Percentiles rank a stretch among this genome's conserved stretches.
Conservation (phyloP, 2,797 vertebrate genomes). For the Triplophysa bombifrons region DNA sequence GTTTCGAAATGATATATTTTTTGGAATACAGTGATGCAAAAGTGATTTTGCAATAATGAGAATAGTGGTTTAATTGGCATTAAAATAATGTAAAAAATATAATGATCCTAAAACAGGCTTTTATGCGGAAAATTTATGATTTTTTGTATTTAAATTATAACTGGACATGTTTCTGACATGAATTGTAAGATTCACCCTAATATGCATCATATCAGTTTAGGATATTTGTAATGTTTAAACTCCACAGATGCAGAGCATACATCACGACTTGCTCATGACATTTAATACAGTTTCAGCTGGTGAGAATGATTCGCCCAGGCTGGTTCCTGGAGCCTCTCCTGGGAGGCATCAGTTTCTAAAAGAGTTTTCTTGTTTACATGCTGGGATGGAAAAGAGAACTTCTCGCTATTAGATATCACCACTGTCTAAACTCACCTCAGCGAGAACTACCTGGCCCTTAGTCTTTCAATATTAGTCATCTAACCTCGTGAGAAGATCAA, state of each 20-base stretch:
- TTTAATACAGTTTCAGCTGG: conserved; percentile 34
- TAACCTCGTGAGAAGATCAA: conserved; percentile 41
- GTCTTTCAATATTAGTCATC: conserved; percentile 7
- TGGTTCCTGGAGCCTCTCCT: conserved; percentile 9
- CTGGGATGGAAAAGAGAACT: conserved; percentile 14
- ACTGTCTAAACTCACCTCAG: conserved; percentile 2
- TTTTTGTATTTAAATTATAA: too few species aligned
- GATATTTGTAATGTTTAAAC: background rate
- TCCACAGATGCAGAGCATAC: conserved; percentile 9
- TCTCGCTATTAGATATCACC: conserved; percentile 6
- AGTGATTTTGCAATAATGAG: background rate
- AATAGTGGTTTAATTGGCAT: too few species aligned
- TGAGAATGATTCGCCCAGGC: conserved; percentile 37
- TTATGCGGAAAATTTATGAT: background rate
- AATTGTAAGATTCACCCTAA: background rate
- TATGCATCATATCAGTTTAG: background rate
- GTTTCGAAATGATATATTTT: too few species aligned
- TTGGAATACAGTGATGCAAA: background rate
- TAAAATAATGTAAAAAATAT: background rate
- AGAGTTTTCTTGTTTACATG: conserved; percentile 37
- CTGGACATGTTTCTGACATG: too few species aligned
- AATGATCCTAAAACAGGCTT: background rate
- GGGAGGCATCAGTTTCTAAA: conserved; percentile 9
- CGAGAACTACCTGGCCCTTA: background rate
- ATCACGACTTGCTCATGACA: conserved; percentile 13